Percentiles rank a stretch among this genome's conserved stretches.
phyloP scores from a whole-genome alignment of 2,888 invertebrate genomes.

The Dicyrtoma fusca region DNA sequence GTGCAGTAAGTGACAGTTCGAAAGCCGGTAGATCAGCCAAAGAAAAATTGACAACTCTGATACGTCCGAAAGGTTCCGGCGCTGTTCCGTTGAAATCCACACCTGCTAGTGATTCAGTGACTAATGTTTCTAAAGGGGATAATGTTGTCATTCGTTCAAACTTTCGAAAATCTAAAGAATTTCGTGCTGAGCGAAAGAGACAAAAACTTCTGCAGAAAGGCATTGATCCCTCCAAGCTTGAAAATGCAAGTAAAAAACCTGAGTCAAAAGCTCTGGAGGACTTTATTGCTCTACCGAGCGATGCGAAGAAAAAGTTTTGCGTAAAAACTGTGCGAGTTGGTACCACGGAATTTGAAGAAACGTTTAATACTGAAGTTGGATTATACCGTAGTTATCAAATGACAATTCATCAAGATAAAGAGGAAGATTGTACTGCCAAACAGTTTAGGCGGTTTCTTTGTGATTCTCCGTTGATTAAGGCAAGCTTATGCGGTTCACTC shows the following conservation, averaged over 20 bases:
- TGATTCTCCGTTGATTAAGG: conserved; percentile 70
- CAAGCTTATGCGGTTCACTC: no score
- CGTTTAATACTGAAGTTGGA: conserved; percentile 59
- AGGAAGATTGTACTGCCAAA: conserved; percentile 69
- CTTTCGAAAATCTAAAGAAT: conserved; percentile 76
- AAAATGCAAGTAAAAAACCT: conserved; percentile 60
- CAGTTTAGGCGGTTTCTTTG: conserved; percentile 84
- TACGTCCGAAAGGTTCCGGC: no score
- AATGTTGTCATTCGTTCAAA: conserved; percentile 43
- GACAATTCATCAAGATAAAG: conserved; percentile 77
- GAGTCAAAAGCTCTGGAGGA: conserved; percentile 67
- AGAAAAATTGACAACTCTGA: no score
- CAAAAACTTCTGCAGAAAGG: conserved; percentile 72
- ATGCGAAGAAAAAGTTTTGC: conserved; percentile 61
- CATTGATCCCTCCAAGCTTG: conserved; percentile 39
- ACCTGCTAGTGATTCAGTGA: no score
- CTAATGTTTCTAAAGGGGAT: no score
- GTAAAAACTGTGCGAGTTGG: conserved; percentile 22
- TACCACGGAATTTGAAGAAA: conserved; percentile 34
- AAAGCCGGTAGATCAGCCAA: no score
- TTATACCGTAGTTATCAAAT: conserved; percentile 89
- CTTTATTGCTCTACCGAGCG: conserved; percentile 70
- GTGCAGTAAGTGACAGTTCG: background rate
- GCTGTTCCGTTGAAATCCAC: no score
- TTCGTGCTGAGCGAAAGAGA: conserved; percentile 73